phyloP scores from a whole-genome alignment of 2,797 vertebrate species.

The Ibycter americanus region DNA sequence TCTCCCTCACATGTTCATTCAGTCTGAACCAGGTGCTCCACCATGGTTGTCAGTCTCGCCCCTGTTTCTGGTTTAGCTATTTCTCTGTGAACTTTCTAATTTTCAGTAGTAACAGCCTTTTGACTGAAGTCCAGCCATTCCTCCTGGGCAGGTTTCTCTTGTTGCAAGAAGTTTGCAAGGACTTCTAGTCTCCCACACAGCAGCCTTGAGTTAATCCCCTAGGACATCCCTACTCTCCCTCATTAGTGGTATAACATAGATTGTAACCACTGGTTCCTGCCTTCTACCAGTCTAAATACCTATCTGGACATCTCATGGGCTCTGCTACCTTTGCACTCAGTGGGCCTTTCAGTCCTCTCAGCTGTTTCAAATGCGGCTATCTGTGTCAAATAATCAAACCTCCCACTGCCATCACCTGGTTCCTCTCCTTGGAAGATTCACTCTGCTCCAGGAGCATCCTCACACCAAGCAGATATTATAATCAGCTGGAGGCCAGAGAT shows the following conservation, averaged over 20 bases:
- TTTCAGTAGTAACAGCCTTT: background rate
- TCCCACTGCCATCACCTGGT: background rate
- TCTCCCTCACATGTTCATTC: background rate
- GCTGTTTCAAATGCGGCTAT: background rate
- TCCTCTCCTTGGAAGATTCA: background rate
- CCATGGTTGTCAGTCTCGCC: background rate
- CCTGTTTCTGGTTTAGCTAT: background rate
- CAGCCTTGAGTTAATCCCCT: background rate
- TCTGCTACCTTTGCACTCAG: background rate
- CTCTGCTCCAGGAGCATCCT: background rate
- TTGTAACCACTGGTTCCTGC: background rate
- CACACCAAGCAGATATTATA: background rate
- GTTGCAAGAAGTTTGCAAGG: background rate
- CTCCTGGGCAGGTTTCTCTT: background rate
- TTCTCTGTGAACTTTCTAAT: background rate
- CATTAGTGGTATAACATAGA: background rate
- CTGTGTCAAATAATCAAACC: background rate
- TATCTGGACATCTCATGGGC: background rate
- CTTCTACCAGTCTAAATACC: background rate
- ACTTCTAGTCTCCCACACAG: background rate
- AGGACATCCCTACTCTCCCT: background rate
- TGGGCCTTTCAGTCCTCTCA: background rate
- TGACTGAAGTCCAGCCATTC: background rate
- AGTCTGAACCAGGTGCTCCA: background rate
- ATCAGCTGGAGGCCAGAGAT: background rate